Base-by-base conservation (phyloP, 1,140 invertebrate genomes). In the Papilio glaucus region DNA sequence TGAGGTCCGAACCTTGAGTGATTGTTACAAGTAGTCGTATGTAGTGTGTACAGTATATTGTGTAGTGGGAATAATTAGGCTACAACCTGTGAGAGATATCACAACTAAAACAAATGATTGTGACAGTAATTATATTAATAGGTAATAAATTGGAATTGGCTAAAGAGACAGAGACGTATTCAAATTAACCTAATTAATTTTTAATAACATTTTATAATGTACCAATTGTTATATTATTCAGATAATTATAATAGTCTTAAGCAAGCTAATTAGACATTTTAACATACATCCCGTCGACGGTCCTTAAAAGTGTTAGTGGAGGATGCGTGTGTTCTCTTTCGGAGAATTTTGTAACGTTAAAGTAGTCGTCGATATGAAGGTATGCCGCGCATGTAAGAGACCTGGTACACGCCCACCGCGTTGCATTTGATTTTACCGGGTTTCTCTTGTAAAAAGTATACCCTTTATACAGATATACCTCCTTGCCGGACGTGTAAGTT, bases 371-470 rank as follows among this genome's bases (percentile, higher is more conserved):
- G 18, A 83, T 26, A 45, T 83, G 79, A 0, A 83, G 1, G 53
- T 74, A 81, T 10, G 75, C 72, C 10, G 45, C 39, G 37, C 81
- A 80, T 41, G 26, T 65, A n/a, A 39, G 37, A 12, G 69, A 72
- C 7, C 65, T 41, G 1, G 74, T 78, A 61, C 79, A 84, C 5
- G 57, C 62, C 77, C 78, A 84, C 37, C 74, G 73, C 3, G 38
- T 61, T 0, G 72, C 73, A 24, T 61, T 45, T 0, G 72, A 67
- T 45, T 75, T 74, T 12, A 79, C 38, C 12, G 74, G 60, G 1
- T 37, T 33, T 21, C 57, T 65, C 37, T 73, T 78, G 24, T 71
- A 75, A 60, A 76, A 84, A 12, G 80, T 73, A 57, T 80, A 82
- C 0, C 75, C 72, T 42, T 79, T 37, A 37, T 78, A 74, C 12